Evolutionary conservation across 2,888 invertebrate species (phyloP).

Genomic region (Nymphalis c-album): DNA sequence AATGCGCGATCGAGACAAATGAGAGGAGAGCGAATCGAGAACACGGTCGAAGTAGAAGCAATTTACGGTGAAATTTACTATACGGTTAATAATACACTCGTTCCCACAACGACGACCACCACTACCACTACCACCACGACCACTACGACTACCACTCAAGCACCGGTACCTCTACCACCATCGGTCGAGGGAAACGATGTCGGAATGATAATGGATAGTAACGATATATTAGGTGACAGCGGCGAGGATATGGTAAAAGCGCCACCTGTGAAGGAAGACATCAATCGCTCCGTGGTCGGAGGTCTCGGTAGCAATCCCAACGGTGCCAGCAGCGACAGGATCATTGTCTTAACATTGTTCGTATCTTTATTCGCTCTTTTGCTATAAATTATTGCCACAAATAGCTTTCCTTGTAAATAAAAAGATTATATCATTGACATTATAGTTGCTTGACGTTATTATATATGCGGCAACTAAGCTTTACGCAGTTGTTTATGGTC

Average conservation of each 20-base stretch:
- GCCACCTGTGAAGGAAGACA: constrained; percentile 61
- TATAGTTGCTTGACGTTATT: constrained; percentile 63
- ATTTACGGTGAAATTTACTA: constrained; percentile 90
- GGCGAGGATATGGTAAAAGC: constrained; percentile 57
- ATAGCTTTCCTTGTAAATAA: constrained; percentile 64
- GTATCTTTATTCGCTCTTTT: constrained; percentile 62
- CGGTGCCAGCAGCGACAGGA: constrained; percentile 46
- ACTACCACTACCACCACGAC: constrained; percentile 83
- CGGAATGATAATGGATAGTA: constrained; percentile 59
- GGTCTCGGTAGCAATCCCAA: constrained; percentile 64
- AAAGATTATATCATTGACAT: constrained; percentile 56
- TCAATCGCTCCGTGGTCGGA: constrained; percentile 63
- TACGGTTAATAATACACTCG: constrained; percentile 86
- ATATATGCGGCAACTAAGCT: constrained; percentile 62
- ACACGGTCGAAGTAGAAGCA: constrained; percentile 85
- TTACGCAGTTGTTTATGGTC: constrained; percentile 64
- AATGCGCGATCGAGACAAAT: constrained; percentile 81
- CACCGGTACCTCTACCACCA: constrained; percentile 79
- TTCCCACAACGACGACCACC: constrained; percentile 88
- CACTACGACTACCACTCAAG: constrained; percentile 78
- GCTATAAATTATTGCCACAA: constrained; percentile 52
- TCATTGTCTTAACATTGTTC: constrained; percentile 53
- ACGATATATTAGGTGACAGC: constrained; percentile 61
- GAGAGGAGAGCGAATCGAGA: constrained; percentile 84
- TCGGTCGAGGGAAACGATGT: constrained; percentile 71